Base-by-base conservation (phyloP, 35 echinoderm and acorn worm species). In the Apostichopus parvimensis region DNA sequence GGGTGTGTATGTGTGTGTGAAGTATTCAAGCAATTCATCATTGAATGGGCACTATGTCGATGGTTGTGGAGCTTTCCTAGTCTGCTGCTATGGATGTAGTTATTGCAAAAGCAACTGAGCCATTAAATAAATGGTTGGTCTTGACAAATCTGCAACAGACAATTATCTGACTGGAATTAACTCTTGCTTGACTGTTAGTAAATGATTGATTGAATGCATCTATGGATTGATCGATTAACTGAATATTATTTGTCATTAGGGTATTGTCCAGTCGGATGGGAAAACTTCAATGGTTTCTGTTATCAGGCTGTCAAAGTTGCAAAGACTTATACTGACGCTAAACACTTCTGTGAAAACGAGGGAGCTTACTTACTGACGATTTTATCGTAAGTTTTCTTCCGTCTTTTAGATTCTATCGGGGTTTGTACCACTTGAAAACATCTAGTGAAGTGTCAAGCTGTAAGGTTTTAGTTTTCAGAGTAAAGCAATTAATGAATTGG, bases 311-410 rank as follows among this genome's bases (percentile, higher is more conserved):
- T 84, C 34, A 53, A 70, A 18, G 34, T 4, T 17, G 10, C 12
- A 15, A 90, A 81, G 25, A 94, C 87, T 10, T 94, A 88, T 72
- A 91, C 93, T 25, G 87, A 91, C 86, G 87, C 93, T 15, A 94
- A 90, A 86, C 87, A 94, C 64, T 90, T 53, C 79, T 94, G 93
- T 83, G 93, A 94, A 76, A 70, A 28, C 20, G 57, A 94, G 20
- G 93, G 93, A 7, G 77, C 73, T 64, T 72, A 91, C 23, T 12
- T 94, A 60, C 45, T 90, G 8, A 91, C 93, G 9, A 94, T 94
- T 26, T 20, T 90, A 14, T 84, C 87, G 93, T 94, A 93, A 93
- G 92, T 62, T 84, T 84, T 55, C 56, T 14, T 84, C 14, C 5
- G 1, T 11, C 12, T 82, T 82, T 45, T 24, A 12, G 79, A n/a